These are phyloP conservation scores for Phalera bucephala DNA, from an alignment of 2,888 invertebrate species.

Conservation along the genomic window DNA sequence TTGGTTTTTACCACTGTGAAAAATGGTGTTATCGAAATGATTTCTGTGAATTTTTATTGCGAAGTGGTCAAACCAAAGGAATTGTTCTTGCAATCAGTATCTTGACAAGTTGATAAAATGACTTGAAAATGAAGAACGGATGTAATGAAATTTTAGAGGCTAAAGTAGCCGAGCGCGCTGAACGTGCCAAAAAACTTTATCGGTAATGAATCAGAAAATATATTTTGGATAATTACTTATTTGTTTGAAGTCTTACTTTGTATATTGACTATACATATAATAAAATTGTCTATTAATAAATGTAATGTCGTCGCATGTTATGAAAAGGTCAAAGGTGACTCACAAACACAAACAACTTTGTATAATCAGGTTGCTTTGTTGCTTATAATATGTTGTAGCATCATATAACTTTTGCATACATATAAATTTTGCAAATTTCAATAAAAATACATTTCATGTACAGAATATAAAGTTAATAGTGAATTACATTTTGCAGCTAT, in stretches of 20 bases:
- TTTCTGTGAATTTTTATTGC: conserved; percentile 33
- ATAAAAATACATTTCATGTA: no score
- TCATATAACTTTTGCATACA: no score
- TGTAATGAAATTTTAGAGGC: conserved; percentile 69
- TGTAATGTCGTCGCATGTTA: no score
- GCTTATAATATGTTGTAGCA: no score
- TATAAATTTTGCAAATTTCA: no score
- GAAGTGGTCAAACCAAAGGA: conserved; percentile 37
- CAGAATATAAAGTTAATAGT: no score
- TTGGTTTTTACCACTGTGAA: conserved; percentile 23
- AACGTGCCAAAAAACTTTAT: conserved; percentile 78
- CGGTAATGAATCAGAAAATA: conserved; percentile 49
- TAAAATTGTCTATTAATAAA: no score
- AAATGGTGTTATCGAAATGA: conserved; percentile 54
- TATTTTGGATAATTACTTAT: no score
- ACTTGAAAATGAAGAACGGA: conserved; percentile 80
- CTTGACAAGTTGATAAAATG: conserved; percentile 74
- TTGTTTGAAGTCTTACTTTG: conserved; percentile 1
- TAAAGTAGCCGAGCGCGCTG: conserved; percentile 71
- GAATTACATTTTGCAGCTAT: conserved; percentile 85
- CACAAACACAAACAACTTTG: no score
- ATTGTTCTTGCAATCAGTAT: conserved; percentile 52
- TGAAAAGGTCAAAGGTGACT: conserved; percentile 31
- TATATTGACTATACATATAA: no score
- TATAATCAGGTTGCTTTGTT: no score